Evolutionary conservation across 2,797 vertebrate species (phyloP).

Genomic region (Chiloscyllium punctatum): DNA sequence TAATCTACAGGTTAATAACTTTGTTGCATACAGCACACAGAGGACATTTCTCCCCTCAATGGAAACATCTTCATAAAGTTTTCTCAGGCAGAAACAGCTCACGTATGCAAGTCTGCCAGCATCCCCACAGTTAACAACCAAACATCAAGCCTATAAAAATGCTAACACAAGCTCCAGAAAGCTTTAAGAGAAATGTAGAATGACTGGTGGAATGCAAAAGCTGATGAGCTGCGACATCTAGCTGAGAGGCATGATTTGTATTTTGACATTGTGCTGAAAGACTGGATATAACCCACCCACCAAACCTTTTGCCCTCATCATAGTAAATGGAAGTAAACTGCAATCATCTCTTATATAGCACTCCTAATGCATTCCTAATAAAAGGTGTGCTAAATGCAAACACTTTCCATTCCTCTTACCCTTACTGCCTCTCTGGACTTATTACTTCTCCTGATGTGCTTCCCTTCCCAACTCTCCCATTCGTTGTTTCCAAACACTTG

Average conservation of each 20-base stretch:
- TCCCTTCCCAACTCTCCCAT: not conserved
- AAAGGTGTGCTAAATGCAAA: not conserved
- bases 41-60: not conserved
- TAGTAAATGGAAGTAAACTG: not conserved
- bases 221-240: not conserved
- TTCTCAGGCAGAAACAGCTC: not conserved
- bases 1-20: not conserved
- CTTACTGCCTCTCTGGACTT: not conserved
- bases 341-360: not conserved
- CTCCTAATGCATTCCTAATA: not conserved
- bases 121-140: not conserved
- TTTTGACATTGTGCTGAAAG: not conserved
- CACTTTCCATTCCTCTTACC: not conserved
- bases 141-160: not conserved
- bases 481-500: not conserved
- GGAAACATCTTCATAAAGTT: not conserved
- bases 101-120: not conserved
- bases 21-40: not conserved
- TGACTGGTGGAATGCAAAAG: not conserved
- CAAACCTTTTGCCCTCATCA: not conserved
- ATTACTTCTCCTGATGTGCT: not conserved
- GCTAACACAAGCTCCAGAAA: not conserved
- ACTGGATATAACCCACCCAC: not conserved
- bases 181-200: not conserved
- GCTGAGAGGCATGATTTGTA: not conserved